Evolutionary conservation across 2,113 vertebrate species (phyloP).

Genomic region (Microcebus griseorufus): DNA sequence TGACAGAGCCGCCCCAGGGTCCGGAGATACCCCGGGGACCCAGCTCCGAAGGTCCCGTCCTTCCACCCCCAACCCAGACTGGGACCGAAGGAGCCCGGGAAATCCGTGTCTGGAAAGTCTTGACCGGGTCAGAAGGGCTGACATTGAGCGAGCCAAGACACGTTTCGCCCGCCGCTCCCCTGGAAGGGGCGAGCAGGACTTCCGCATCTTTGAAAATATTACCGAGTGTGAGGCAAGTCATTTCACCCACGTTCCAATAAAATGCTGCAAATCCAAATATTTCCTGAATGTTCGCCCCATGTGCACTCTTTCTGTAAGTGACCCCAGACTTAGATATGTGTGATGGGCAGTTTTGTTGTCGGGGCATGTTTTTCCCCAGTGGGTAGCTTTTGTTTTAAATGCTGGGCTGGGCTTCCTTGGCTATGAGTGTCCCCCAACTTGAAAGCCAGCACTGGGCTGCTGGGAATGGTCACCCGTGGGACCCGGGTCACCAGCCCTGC

Average conservation of each 20-base stretch:
- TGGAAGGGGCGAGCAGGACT: conserved; percentile 57
- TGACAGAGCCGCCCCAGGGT: background rate
- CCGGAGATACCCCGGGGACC: background rate
- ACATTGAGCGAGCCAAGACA: conserved; percentile 76
- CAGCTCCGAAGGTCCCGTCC: background rate
- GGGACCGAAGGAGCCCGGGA: conserved; percentile 49
- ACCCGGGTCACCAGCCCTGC: conserved; percentile 13
- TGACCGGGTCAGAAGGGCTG: conserved; percentile 79
- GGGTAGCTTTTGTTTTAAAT: background rate
- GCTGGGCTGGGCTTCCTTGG: background rate
- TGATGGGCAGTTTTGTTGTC: background rate
- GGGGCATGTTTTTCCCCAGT: background rate
- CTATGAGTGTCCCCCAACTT: background rate
- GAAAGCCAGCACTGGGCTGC: background rate
- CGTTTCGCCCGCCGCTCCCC: conserved; percentile 38
- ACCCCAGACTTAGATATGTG: background rate
- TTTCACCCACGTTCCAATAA: background rate
- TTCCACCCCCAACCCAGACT: background rate
- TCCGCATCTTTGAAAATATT: conserved; percentile 68
- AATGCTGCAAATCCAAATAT: background rate
- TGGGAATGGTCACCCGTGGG: background rate
- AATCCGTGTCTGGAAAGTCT: conserved; percentile 71
- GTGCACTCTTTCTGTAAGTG: background rate
- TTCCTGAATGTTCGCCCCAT: background rate
- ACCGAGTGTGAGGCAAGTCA: conserved; percentile 37